A percentile compares a stretch with the other conserved stretches of the same genome.
phyloP scores from a whole-genome alignment of 1,140 invertebrate genomes.

The Macrostomum lignano region DNA sequence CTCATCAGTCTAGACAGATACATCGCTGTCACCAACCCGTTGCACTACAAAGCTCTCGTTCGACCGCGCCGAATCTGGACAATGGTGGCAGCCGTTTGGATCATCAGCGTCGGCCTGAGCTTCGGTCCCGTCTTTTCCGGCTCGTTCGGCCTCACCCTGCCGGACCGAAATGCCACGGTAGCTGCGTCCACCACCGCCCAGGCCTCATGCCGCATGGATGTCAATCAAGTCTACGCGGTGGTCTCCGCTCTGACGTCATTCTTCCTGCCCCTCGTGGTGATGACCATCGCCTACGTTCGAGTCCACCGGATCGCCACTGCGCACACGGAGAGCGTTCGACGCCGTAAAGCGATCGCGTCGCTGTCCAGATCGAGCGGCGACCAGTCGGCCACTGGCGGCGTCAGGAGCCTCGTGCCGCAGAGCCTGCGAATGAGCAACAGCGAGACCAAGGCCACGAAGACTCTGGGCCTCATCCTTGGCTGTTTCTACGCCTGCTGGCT shows the following conservation, averaged over 20 bases:
- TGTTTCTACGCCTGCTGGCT: constrained; percentile 25
- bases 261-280: constrained; percentile 55
- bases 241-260: constrained; percentile 49
- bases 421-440: too few species aligned
- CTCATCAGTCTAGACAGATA: constrained; percentile 59
- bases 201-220: constrained; percentile 29
- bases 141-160: constrained; percentile 38
- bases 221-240: constrained; percentile 49
- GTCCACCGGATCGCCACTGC: constrained; percentile 35
- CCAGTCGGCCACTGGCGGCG: too few species aligned
- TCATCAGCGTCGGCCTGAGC: constrained; percentile 55
- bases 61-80: constrained; percentile 38
- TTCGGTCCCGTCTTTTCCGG: constrained; percentile 57
- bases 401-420: too few species aligned
- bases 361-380: neutral
- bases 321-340: constrained; percentile 15
- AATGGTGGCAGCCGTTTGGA: constrained; percentile 59
- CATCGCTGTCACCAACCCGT: constrained; percentile 59
- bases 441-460: constrained; percentile 5
- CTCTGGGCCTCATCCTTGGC: constrained; percentile 19
- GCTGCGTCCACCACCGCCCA: too few species aligned
- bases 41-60: constrained; percentile 37
- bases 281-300: constrained; percentile 61
- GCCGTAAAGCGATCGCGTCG: constrained; percentile 5
- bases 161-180: too few species aligned